Conservation (phyloP, 2,888 invertebrate species). For the Parasteatoda lunata region DNA sequence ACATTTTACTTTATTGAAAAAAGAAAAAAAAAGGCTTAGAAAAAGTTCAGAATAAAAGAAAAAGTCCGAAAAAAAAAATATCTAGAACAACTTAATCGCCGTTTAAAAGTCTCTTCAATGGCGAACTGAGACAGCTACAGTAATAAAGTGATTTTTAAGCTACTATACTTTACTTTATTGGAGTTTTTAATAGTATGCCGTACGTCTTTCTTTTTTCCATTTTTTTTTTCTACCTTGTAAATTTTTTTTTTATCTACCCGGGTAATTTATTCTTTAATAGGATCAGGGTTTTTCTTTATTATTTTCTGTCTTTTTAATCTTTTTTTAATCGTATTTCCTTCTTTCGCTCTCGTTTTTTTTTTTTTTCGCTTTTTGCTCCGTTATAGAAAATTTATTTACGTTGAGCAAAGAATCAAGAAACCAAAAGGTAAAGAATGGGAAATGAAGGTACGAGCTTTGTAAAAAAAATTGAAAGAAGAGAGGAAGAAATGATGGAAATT, state of each 20-base stretch:
- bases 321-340: constrained; percentile 60
- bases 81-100: constrained; percentile 65
- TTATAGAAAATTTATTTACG: constrained; percentile 58
- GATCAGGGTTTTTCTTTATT: constrained; percentile 65
- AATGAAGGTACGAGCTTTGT: not conserved
- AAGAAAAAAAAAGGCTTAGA: constrained; percentile 21
- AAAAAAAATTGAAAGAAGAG: constrained; percentile 14
- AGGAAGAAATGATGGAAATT: constrained; percentile 53
- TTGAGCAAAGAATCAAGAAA: constrained; percentile 64
- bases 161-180: constrained; percentile 56
- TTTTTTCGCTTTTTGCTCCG: constrained; percentile 6
- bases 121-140: constrained; percentile 63
- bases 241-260: constrained; percentile 25
- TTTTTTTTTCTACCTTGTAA: constrained; percentile 7
- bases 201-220: constrained; percentile 47
- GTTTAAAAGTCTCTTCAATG: constrained; percentile 63
- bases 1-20: constrained; percentile 45
- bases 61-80: constrained; percentile 44
- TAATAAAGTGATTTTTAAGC: constrained; percentile 69
- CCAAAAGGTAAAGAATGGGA: constrained; percentile 60
- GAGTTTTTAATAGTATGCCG: constrained; percentile 65
- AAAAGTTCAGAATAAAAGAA: constrained; percentile 32
- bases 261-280: constrained; percentile 68
- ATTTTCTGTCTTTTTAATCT: constrained; percentile 65
- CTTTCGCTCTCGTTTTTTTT: constrained; percentile 5